These are phyloP conservation scores for Pachyramphus minor DNA, from an alignment of 2,113 vertebrate genomes.

Conservation along the genomic window DNA sequence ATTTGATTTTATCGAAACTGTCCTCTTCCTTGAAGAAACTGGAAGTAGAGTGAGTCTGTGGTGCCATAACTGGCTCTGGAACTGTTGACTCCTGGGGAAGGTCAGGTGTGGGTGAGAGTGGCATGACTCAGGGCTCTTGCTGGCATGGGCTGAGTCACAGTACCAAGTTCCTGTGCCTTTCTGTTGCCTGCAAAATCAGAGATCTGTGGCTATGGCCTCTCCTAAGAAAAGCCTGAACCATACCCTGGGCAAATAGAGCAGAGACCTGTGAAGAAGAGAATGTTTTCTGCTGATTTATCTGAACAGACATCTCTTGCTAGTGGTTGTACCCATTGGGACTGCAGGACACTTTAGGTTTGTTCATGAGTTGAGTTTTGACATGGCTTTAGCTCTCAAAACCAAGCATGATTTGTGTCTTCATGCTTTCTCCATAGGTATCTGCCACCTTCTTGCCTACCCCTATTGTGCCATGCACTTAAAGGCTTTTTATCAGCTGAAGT, in stretches of 20 bases:
- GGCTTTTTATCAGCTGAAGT: not conserved
- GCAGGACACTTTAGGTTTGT: not conserved
- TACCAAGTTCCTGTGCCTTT: not conserved
- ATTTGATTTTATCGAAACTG: constrained; percentile 30
- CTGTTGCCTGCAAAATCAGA: not conserved
- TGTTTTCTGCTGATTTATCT: not conserved
- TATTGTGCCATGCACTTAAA: not conserved
- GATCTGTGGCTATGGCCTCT: not conserved
- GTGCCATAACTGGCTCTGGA: not conserved
- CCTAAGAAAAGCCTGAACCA: not conserved
- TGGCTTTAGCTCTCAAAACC: not conserved
- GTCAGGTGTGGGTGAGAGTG: constrained; percentile 19
- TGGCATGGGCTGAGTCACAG: constrained; percentile 1
- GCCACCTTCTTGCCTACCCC: not conserved
- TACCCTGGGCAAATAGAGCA: not conserved
- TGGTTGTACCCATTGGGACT: not conserved
- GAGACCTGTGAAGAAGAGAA: not conserved
- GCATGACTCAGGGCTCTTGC: not conserved
- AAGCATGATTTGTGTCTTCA: not conserved
- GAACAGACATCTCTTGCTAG: not conserved
- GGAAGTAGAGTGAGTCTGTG: not conserved
- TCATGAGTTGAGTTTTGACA: not conserved
- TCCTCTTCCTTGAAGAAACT: constrained; percentile 19
- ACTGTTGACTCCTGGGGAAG: not conserved
- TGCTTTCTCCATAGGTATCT: not conserved